phyloP scores from a whole-genome alignment of 2,797 vertebrate genomes.

The Danio choprae region DNA sequence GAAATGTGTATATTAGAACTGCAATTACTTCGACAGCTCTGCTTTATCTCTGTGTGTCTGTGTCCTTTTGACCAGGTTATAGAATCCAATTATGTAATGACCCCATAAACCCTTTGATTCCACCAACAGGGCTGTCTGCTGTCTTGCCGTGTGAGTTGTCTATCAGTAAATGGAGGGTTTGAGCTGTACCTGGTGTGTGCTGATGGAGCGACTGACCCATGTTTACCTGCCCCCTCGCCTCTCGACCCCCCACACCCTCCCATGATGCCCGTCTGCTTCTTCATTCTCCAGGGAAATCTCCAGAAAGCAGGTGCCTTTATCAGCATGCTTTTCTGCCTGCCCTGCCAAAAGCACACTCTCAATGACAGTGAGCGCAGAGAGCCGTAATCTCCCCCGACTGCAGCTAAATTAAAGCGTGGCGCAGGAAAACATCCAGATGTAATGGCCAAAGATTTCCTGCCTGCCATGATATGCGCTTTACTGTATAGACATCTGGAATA shows the following conservation, averaged over 20 bases:
- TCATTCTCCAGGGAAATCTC: constrained; percentile 85
- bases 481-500: constrained; percentile 19
- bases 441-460: constrained; percentile 76
- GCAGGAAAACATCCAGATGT: constrained; percentile 62
- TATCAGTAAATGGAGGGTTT: constrained; percentile 79
- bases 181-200: constrained; percentile 64
- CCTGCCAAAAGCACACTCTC: constrained; percentile 68
- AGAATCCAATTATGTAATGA: constrained; percentile 74
- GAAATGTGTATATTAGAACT: no score
- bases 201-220: constrained; percentile 67
- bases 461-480: constrained; percentile 61
- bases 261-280: constrained; percentile 58
- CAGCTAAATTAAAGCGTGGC: constrained; percentile 79
- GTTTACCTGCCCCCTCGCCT: constrained; percentile 75
- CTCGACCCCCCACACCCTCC: constrained; percentile 60
- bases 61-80: constrained; percentile 71
- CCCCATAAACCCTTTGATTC: constrained; percentile 74
- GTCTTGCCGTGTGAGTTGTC: constrained; percentile 76
- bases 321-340: constrained; percentile 71
- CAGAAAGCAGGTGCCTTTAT: constrained; percentile 80
- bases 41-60: constrained; percentile 25
- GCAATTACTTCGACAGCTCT: neutral
- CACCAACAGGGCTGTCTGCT: constrained; percentile 71
- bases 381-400: constrained; percentile 78
- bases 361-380: constrained; percentile 77